A percentile compares a stretch with the other conserved stretches of the same genome.
Evolutionary conservation across 2,797 vertebrate species (phyloP).

Genomic region (Natrix natrix): DNA sequence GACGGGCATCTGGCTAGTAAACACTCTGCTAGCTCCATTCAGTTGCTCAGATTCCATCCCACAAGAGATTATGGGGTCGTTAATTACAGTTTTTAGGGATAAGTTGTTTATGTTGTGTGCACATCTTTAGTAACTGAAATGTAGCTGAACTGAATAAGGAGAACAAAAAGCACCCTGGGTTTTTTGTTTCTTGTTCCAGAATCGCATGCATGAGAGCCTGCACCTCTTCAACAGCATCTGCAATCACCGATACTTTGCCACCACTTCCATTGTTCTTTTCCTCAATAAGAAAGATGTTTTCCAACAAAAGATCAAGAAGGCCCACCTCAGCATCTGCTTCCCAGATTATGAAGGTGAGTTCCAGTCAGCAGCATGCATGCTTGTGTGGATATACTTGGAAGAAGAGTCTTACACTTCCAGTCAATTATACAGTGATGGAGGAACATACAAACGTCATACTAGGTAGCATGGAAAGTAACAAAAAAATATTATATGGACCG

Average conservation of each 20-base stretch:
- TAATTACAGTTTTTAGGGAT: neutral
- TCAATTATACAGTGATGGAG: too few species aligned
- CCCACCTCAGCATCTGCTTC: slow-evolving; percentile 98
- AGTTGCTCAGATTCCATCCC: too few species aligned
- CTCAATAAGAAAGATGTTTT: slow-evolving; percentile 99
- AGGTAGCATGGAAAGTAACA: neutral
- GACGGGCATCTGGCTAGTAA: too few species aligned
- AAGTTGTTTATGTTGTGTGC: neutral
- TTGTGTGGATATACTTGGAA: neutral
- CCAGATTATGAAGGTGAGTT: slow-evolving; percentile 93
- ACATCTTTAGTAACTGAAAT: neutral
- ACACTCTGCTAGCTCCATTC: too few species aligned
- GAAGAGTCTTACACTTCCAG: neutral
- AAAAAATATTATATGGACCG: neutral
- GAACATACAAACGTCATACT: neutral
- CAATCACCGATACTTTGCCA: slow-evolving; percentile 94
- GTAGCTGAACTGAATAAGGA: neutral
- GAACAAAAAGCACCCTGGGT: too few species aligned
- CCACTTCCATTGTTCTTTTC: slow-evolving; percentile 97
- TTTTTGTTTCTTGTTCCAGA: slow-evolving; percentile 70
- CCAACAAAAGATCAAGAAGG: slow-evolving; percentile 95
- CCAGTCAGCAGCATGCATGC: neutral
- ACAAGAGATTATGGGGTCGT: too few species aligned
- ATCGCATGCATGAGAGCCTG: slow-evolving; percentile 98
- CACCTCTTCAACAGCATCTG: slow-evolving; percentile 99